Base-by-base conservation (phyloP, 2,888 invertebrate genomes). In the Orchesellides sinensis region DNA sequence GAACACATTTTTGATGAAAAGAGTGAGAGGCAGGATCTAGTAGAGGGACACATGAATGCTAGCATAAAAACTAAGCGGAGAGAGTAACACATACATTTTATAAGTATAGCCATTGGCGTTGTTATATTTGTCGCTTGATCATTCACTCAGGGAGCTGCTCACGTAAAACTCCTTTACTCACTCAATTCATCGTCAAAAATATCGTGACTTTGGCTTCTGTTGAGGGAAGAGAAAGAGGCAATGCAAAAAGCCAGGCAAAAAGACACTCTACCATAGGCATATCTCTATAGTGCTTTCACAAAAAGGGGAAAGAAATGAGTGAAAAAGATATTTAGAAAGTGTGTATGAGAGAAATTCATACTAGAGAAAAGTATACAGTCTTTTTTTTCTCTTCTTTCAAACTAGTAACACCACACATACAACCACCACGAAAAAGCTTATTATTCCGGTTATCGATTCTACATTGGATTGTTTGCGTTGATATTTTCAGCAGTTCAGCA, bases 391-490 rank as follows among this genome's bases (percentile, higher is more conserved):
- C 27, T 59, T 54, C 14, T 12, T 6, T 35, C 8, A 4, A 32
- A 4, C 4, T 59, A n/a, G 59, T 59, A 59, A 59, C 17, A 59
- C 59, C 65, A n/a, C n/a, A n/a, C n/a, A n/a, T n/a, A n/a, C n/a
- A n/a, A n/a, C 23, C 35, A 68, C 78, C 79, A 65, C 65, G 79
- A 72, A 73, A n/a, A 82, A 82, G 82, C 77, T 83, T 72, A 77
- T 78, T 78, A 83, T 78, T 66, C 72, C 61, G 80, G 80, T 80
- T 84, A 84, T 84, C 84, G 84, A 84, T 84, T 84, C 77, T 65
- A 75, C 80, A 84, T 81, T 80, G 80, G 75, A 84, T 84, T 84
- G 77, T 84, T 84, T 84, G 77, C 80, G 47, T 84, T 84, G 80
- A 81, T 84, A 80, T 84, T 84, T 75, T 61, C 83, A 84, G 83